phyloP scores from a whole-genome alignment of 2,797 vertebrate genomes.

The Sebastolobus altivelis region DNA sequence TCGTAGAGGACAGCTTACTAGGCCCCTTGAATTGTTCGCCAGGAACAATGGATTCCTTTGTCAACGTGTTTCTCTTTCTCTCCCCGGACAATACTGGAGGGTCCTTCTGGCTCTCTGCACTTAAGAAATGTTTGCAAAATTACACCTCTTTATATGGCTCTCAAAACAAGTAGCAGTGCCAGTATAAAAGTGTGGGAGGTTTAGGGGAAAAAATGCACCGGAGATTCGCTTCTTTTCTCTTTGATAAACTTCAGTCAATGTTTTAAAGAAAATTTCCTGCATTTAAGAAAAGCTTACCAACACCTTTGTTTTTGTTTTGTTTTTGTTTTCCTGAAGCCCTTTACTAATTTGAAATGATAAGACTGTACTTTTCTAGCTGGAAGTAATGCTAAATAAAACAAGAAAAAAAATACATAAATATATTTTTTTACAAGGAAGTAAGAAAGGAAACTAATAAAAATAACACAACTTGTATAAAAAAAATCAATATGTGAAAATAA shows the following conservation, averaged over 20 bases:
- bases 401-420: neutral
- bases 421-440: neutral
- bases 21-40: constrained; percentile 88
- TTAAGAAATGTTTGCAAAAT: constrained; percentile 95
- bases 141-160: constrained; percentile 88
- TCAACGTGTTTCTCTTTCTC: constrained; percentile 91
- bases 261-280: constrained; percentile 41
- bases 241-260: constrained; percentile 53
- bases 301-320: neutral
- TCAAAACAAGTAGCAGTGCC: constrained; percentile 84
- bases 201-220: constrained; percentile 46
- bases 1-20: constrained; percentile 91
- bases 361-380: neutral
- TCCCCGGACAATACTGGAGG: constrained; percentile 86
- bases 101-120: constrained; percentile 88
- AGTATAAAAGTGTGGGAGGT: constrained; percentile 82
- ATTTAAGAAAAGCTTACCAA: constrained; percentile 17
- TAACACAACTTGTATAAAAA: neutral
- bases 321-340: neutral
- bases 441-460: neutral
- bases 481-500: neutral
- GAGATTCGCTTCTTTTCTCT: constrained; percentile 52
- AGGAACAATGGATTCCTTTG: constrained; percentile 89
- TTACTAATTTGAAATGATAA: neutral
- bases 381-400: constrained; percentile 1